Conservation (phyloP, 2,888 invertebrate species). For the Melinopterus prodromus region DNA sequence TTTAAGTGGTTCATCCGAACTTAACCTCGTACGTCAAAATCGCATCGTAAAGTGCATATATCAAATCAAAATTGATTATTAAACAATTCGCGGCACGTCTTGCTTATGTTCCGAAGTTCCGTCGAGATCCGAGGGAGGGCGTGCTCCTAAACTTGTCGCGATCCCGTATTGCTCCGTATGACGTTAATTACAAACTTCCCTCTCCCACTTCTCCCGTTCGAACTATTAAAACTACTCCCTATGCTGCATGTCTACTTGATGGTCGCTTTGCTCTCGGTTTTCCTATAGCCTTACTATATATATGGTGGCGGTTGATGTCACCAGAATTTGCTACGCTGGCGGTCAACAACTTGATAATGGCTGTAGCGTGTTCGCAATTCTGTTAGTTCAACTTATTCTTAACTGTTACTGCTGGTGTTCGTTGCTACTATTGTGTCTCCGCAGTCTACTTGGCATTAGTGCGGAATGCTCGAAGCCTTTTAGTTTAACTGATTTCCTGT, state of each 20-base stretch:
- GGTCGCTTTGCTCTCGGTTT: not conserved
- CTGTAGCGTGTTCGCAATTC: not conserved
- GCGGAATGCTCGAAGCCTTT: not conserved
- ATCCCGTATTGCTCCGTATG: not conserved
- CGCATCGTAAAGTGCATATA: not conserved
- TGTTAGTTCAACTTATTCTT: not conserved
- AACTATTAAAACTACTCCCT: not conserved
- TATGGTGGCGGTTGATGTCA: not conserved
- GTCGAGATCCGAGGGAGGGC: not conserved
- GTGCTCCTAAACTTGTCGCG: not conserved
- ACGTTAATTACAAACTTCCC: not conserved
- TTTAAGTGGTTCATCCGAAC: too few relatives aligned
- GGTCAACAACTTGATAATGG: constrained; percentile 4
- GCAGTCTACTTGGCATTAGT: not conserved
- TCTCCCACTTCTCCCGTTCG: not conserved
- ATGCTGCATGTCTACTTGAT: not conserved
- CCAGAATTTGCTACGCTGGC: not conserved
- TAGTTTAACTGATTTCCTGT: not conserved
- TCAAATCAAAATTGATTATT: constrained; percentile 4
- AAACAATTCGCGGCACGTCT: not conserved
- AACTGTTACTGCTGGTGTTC: not conserved
- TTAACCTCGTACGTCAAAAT: too few relatives aligned
- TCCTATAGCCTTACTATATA: not conserved
- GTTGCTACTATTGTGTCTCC: not conserved
- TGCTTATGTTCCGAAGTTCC: not conserved